Conservation (phyloP, 2,113 vertebrate species). For the Phalacrocorax carbo region DNA sequence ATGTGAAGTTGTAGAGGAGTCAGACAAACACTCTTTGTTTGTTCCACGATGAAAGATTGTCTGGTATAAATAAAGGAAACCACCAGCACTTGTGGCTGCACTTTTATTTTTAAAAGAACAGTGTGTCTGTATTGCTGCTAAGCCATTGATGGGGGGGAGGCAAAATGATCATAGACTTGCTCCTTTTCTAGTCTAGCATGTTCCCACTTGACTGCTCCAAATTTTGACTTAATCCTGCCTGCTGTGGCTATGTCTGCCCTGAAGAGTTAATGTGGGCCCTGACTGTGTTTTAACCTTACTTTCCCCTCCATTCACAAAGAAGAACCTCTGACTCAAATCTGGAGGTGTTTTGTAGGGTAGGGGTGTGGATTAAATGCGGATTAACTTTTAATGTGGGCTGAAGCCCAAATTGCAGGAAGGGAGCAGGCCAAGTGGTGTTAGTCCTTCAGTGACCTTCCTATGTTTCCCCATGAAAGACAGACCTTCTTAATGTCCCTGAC, state of each 20-base stretch:
- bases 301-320: background rate
- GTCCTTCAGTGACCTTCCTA: conserved; percentile 58
- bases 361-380: background rate
- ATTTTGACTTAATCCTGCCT: background rate
- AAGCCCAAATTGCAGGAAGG: conserved; percentile 10
- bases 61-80: conserved; percentile 71
- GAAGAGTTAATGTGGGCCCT: conserved; percentile 23
- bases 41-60: conserved; percentile 64
- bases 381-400: conserved; percentile 16
- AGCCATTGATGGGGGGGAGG: background rate
- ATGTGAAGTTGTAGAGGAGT: conserved; percentile 51
- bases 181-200: background rate
- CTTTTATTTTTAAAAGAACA: conserved; percentile 46
- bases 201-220: background rate
- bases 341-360: conserved; percentile 25
- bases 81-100: conserved; percentile 18
- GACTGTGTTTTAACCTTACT: background rate
- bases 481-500: background rate
- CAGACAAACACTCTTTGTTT: conserved; percentile 74
- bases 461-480: background rate
- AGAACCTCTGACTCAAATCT: conserved; percentile 46
- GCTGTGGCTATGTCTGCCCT: background rate
- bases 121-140: conserved; percentile 29
- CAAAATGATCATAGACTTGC: background rate
- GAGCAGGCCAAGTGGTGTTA: conserved; percentile 5